A percentile compares a stretch with the other conserved stretches of the same genome.
Evolutionary conservation across 2,113 vertebrate genomes (phyloP).

Genomic region (Tetraodon nigroviridis): DNA sequence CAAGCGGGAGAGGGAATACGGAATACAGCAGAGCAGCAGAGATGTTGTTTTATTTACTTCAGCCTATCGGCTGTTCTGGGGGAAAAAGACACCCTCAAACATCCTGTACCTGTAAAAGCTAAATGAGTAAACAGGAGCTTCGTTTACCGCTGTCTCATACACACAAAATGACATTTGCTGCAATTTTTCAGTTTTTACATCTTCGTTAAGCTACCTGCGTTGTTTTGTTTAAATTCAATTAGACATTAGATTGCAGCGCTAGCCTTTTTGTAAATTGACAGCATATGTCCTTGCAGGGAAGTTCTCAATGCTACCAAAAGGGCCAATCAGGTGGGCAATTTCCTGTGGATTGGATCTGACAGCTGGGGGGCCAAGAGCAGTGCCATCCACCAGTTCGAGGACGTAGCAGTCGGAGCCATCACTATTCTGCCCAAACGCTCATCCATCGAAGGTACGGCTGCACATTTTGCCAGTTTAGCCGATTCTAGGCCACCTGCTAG

Average conservation of each 20-base stretch:
- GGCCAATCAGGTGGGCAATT: slow-evolving; percentile 87
- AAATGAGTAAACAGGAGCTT: slow-evolving; percentile 13
- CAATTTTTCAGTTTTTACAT: neutral
- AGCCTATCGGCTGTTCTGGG: slow-evolving; percentile 22
- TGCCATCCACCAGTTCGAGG: slow-evolving; percentile 83
- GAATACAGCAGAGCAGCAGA: slow-evolving; percentile 42
- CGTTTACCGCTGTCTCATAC: no score
- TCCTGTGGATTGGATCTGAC: slow-evolving; percentile 94
- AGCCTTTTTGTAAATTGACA: slow-evolving; percentile 33
- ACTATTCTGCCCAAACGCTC: slow-evolving; percentile 92
- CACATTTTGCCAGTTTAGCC: no score
- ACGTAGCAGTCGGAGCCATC: slow-evolving; percentile 87
- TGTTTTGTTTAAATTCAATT: slow-evolving; percentile 11
- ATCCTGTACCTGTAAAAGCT: slow-evolving; percentile 34
- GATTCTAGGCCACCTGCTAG: no score
- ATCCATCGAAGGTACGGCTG: slow-evolving; percentile 82
- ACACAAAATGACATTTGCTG: neutral
- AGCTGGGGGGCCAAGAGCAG: slow-evolving; percentile 90
- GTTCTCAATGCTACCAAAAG: slow-evolving; percentile 90
- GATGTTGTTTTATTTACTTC: slow-evolving; percentile 55
- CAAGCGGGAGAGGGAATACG: slow-evolving; percentile 37
- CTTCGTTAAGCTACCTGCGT: slow-evolving; percentile 15
- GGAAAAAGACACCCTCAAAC: slow-evolving; percentile 43
- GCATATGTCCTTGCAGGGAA: slow-evolving; percentile 75
- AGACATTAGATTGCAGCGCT: slow-evolving; percentile 34